Conservation (phyloP, 2,888 invertebrate genomes). For the Noctua fimbriata region DNA sequence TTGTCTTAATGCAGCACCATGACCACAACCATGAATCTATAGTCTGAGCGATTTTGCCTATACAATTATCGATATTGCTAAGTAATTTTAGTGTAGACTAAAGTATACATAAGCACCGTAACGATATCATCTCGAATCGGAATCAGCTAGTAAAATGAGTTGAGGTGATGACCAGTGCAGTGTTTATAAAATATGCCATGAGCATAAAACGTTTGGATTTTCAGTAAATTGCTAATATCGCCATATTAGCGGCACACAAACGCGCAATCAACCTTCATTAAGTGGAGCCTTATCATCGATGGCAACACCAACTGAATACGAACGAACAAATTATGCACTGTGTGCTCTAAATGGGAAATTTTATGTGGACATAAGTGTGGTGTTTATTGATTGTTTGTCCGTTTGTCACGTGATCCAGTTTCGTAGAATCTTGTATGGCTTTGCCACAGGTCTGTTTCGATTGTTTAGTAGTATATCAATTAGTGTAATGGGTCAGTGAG, state of each 20-base stretch:
- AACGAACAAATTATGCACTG: constrained; percentile 48
- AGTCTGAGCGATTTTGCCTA: not conserved
- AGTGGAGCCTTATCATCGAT: constrained; percentile 60
- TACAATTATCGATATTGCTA: not conserved
- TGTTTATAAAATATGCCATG: not conserved
- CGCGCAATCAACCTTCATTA: constrained; percentile 67
- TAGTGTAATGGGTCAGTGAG: not conserved
- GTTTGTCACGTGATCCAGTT: constrained; percentile 5
- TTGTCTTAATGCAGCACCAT: too few relatives aligned
- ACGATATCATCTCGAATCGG: not conserved
- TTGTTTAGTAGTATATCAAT: not conserved
- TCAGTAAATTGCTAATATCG: constrained; percentile 61
- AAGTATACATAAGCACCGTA: not conserved
- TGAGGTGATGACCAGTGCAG: not conserved
- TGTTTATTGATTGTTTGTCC: constrained; percentile 16
- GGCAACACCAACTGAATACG: constrained; percentile 44
- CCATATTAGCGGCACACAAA: constrained; percentile 60
- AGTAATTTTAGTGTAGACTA: not conserved
- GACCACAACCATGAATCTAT: not conserved
- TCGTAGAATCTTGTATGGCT: not conserved
- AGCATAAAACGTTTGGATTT: constrained; percentile 43
- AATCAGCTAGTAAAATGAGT: not conserved
- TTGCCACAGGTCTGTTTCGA: not conserved
- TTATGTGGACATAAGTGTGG: constrained; percentile 20
- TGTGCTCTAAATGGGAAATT: constrained; percentile 22